These are phyloP conservation scores for Anas bernieri DNA, from an alignment of 2,797 vertebrate genomes.

Conservation along the genomic window DNA sequence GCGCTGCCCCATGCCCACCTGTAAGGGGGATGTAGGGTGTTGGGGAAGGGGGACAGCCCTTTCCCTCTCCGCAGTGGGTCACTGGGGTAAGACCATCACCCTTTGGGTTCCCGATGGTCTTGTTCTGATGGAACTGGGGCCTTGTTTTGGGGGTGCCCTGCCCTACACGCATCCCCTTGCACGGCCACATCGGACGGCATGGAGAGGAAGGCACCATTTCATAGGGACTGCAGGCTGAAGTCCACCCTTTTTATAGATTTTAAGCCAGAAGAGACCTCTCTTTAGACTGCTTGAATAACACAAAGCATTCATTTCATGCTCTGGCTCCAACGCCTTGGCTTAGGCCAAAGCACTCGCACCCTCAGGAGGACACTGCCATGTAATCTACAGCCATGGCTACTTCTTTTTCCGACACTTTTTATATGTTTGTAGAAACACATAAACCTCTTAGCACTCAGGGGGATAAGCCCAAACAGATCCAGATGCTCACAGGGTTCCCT, in stretches of 20 bases:
- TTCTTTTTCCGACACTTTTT: background rate
- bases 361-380: background rate
- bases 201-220: background rate
- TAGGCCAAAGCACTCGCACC: background rate
- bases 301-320: background rate
- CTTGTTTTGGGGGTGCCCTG: background rate
- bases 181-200: background rate
- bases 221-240: background rate
- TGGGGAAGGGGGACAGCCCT: no score
- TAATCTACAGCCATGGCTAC: background rate
- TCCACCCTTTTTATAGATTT: background rate
- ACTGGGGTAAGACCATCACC: background rate
- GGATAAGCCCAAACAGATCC: background rate
- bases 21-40: no score
- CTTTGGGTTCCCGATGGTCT: background rate
- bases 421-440: background rate
- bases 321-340: background rate
- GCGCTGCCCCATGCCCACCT: no score
- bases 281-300: background rate
- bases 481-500: background rate
- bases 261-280: background rate
- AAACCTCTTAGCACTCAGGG: background rate
- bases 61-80: no score
- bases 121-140: background rate
- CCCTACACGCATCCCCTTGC: no score